Percentiles rank a stretch among this genome's conserved stretches.
Conservation (phyloP, 2,888 invertebrate genomes). For the Alviniconcha strummeri region DNA sequence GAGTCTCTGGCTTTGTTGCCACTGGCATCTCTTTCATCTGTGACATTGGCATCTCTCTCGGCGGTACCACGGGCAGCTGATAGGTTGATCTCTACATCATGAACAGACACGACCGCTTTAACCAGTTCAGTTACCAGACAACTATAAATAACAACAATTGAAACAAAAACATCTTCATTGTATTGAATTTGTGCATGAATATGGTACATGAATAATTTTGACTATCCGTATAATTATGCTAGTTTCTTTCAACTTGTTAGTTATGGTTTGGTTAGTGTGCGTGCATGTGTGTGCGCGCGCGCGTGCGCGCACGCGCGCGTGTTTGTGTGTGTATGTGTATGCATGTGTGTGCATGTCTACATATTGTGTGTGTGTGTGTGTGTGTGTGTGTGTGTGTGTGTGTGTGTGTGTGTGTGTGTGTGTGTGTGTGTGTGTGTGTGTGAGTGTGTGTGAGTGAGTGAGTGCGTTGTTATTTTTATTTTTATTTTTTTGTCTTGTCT, state of each 20-base stretch:
- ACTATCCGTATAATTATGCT: no score
- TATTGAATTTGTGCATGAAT: no score
- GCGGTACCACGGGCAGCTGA: no score
- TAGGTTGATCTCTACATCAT: no score
- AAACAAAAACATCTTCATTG: no score
- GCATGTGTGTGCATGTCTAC: neutral
- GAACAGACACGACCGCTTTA: no score
- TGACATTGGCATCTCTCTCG: no score
- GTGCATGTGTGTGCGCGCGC: neutral
- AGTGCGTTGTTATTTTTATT: neutral
- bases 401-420: neutral
- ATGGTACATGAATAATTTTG: neutral
- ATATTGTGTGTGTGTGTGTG: neutral
- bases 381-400: neutral
- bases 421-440: constrained; percentile 9
- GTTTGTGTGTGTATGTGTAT: neutral
- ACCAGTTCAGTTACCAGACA: no score
- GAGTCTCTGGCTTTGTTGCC: no score
- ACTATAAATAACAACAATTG: no score
- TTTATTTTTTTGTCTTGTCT: neutral
- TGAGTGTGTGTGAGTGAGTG: constrained; percentile 4
- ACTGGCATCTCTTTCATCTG: no score
- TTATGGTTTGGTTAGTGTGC: neutral
- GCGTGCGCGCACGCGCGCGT: neutral
- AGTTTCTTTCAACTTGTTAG: no score